Base-by-base conservation (phyloP, 2,113 vertebrate genomes). In the Mustela lutreola region DNA sequence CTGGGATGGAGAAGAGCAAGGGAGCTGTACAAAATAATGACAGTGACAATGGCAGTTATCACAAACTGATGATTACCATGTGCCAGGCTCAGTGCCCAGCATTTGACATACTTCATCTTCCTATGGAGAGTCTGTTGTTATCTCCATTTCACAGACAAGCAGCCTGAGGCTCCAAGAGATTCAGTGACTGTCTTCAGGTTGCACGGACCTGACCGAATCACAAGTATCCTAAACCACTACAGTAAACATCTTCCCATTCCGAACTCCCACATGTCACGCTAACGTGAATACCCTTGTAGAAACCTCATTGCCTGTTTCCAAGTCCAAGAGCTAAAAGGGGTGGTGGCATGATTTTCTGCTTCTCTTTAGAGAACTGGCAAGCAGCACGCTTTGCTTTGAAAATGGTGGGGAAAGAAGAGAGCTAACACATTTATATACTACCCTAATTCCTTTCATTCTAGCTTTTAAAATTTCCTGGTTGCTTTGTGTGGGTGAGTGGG, bases 231-330 rank as follows among this genome's bases (percentile, higher is more conserved):
- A 36, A 86, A 33, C 8, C 14, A 60, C 22, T 14, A 26, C 9
- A 78, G 45, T 11, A 28, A 71, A 75, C 5, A 22, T 70, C 14
- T 85, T 11, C 81, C 31, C 39, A 50, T 70, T 28, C 26, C 53
- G 1, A 33, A 42, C 7, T 60, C 42, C 14, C 12, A 8, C 33
- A 1, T 70, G 53, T 58, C 85, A 58, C 39, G 19, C 28, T 89
- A 6, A 31, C 24, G 36, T 26, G n/a, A 79, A 78, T 67, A n/a
- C 10, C 9, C 11, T 94, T 58, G 19, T 39, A 71, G 39, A 89
- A 97, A 91, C 28, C 7, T 84, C 31, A 70, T 73, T 70, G 33
- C 24, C n/a, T 63, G 33, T 91, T 89, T 94, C 14, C 21, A 81
- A 75, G 28, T 76, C 9, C 31, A 81, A 53, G 62, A 78, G 56